Evolutionary conservation across 2,113 vertebrate species (phyloP).

Genomic region (Mohoua ochrocephala): DNA sequence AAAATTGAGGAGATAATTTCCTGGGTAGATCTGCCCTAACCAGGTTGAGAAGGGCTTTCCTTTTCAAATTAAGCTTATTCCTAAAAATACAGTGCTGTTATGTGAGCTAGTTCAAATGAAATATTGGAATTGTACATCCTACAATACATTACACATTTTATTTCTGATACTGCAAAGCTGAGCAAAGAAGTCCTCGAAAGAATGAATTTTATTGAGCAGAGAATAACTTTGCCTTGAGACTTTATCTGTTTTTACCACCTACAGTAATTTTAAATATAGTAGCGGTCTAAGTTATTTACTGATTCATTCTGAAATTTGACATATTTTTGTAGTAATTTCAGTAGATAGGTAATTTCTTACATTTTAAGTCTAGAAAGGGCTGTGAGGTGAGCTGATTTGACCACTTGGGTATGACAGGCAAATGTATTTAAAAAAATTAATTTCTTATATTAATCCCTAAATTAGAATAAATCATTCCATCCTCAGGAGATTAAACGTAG

Average conservation of each 20-base stretch:
- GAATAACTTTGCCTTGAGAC: background rate
- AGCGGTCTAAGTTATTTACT: background rate
- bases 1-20: background rate
- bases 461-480: background rate
- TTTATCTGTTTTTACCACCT: background rate
- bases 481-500: background rate
- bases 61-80: background rate
- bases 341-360: background rate
- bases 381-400: background rate
- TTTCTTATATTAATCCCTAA: background rate
- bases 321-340: background rate
- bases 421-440: background rate
- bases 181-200: background rate
- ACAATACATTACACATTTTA: background rate
- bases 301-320: background rate
- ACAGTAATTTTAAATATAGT: background rate
- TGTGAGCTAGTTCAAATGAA: background rate
- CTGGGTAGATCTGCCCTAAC: background rate
- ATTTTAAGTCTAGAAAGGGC: background rate
- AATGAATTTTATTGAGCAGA: background rate
- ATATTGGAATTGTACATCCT: background rate
- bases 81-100: background rate
- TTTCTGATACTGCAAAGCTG: background rate
- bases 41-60: background rate
- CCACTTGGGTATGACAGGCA: background rate